Evolutionary conservation across 1,140 invertebrate genomes (phyloP), one percentile per base, ranked within the genome.

Genomic region (Hylyphantes graminicola): DNA sequence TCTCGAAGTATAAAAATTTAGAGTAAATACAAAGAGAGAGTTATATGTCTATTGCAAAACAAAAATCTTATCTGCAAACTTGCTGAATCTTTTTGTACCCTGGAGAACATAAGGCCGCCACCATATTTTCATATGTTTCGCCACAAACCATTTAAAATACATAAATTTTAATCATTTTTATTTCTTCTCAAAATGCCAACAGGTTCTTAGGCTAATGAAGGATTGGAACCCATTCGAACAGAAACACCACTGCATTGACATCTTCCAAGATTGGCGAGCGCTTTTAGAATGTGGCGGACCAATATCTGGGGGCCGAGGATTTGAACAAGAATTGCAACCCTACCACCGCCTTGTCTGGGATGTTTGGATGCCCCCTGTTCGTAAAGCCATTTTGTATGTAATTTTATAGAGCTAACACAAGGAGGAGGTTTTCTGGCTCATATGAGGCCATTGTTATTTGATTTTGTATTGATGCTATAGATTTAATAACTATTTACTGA

Each of bases 281-380:
- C 91, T 95, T 85, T 88, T 95, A 65, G 92, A 92, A 82, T 65
- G 21, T 6, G 19, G 68, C 11, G 73, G 51, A 8, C 54, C 53
- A 51, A 48, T 78, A 53, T 59, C 50, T 63, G 48, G 61, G 51
- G n/a, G 54, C 11, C 64, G 50, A 35, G 80, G 59, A 51, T 5
- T 48, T 10, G 72, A 73, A 50, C 50, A 53, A 48, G 65, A 86
- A 70, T 93, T 94, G 89, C 93, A 94, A 88, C 93, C 94, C 0
- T 96, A 95, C 88, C 93, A 95, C 88, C 92, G 92, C 67, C 90
- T 98, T 7, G 90, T 98, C 76, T 98, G 96, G 96, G 94, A 96
- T 84, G 93, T 94, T 0, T 96, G 96, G 93, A 94, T 97, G 92
- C 96, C 96, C 53, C 92, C 91, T 79, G 90, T 97, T 77, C 91